These are phyloP conservation scores for Diploscapter pachys DNA, from an alignment of 1,140 invertebrate genomes.

Conservation along the genomic window DNA sequence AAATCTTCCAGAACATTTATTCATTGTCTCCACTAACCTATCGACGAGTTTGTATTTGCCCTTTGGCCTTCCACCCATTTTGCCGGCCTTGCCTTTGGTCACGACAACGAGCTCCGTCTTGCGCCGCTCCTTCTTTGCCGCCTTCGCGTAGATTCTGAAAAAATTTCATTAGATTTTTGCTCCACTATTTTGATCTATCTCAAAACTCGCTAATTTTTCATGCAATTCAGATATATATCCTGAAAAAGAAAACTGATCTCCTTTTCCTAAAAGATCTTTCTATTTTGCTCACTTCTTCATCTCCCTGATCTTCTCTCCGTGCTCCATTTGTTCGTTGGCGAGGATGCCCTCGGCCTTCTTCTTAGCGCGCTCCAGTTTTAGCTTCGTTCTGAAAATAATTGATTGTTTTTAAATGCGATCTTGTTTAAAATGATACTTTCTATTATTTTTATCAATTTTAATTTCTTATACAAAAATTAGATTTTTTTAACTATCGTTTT, in stretches of 20 bases:
- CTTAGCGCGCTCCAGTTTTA: slow-evolving; percentile 78
- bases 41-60: slow-evolving; percentile 76
- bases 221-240: slow-evolving; percentile 15
- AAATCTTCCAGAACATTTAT: not conserved
- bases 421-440: slow-evolving; percentile 59
- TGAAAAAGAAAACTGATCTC: not conserved
- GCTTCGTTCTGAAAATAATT: slow-evolving; percentile 24
- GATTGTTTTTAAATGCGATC: not conserved
- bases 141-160: slow-evolving; percentile 83
- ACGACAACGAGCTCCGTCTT: slow-evolving; percentile 89
- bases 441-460: too few relatives aligned
- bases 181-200: slow-evolving; percentile 6
- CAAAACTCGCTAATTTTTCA: slow-evolving; percentile 1
- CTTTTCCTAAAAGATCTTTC: slow-evolving; percentile 2
- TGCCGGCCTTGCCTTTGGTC: slow-evolving; percentile 79
- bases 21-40: slow-evolving; percentile 14
- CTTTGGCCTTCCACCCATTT: slow-evolving; percentile 72
- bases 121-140: slow-evolving; percentile 71
- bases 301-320: slow-evolving; percentile 85
- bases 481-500: slow-evolving; percentile 61
- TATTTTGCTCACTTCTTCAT: slow-evolving; percentile 73
- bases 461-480: too few relatives aligned
- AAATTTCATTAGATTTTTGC: slow-evolving; percentile 21
- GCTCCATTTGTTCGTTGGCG: slow-evolving; percentile 81
- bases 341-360: slow-evolving; percentile 88